Conservation (phyloP, 2,113 vertebrate genomes). For the cattle (Bos taurus) region DNA sequence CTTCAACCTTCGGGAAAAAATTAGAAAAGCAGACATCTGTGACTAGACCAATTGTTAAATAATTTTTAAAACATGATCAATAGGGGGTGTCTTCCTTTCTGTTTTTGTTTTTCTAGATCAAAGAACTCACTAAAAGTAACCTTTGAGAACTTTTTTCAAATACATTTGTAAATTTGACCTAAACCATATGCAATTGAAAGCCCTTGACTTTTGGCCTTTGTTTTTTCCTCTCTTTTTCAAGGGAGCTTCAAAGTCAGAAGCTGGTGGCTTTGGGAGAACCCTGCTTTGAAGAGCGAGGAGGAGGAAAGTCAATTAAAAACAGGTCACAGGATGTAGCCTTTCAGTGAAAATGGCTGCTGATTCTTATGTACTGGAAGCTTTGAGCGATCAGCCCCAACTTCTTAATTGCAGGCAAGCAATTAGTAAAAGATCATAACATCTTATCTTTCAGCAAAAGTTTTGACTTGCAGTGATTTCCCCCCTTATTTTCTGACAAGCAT, state of each 20-base stretch:
- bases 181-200: slow-evolving; percentile 58
- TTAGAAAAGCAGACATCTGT: background rate
- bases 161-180: slow-evolving; percentile 51
- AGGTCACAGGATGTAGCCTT: slow-evolving; percentile 65
- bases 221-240: slow-evolving; percentile 34
- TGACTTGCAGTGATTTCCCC: slow-evolving; percentile 12
- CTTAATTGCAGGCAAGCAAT: slow-evolving; percentile 68
- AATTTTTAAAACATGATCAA: background rate
- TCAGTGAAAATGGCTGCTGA: slow-evolving; percentile 32
- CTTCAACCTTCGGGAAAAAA: background rate
- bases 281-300: slow-evolving; percentile 40
- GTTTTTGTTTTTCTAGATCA: slow-evolving; percentile 59
- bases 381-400: slow-evolving; percentile 30
- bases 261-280: slow-evolving; percentile 37
- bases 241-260: slow-evolving; percentile 58
- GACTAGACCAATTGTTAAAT: background rate
- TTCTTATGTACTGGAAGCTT: slow-evolving; percentile 46
- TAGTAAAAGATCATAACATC: slow-evolving; percentile 61
- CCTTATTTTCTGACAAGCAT: background rate
- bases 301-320: slow-evolving; percentile 64
- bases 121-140: slow-evolving; percentile 45
- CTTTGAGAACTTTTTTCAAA: background rate
- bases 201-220: slow-evolving; percentile 54
- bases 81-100: background rate
- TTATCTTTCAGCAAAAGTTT: slow-evolving; percentile 53